phyloP scores from a whole-genome alignment of 2,888 invertebrate species.

The Cataglyphis livida region DNA sequence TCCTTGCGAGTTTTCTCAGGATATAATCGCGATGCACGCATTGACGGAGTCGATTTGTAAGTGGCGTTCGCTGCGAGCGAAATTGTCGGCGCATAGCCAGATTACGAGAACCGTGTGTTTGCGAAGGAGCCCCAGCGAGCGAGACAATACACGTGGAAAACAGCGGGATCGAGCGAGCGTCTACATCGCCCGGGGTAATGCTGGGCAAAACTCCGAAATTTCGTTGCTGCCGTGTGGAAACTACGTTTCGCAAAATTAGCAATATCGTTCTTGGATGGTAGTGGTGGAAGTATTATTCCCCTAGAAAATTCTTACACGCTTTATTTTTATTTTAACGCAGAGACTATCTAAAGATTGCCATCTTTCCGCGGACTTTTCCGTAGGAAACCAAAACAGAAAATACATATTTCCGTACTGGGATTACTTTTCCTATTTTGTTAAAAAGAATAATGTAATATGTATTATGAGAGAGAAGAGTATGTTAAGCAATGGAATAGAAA shows the following conservation, averaged over 20 bases:
- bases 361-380: not conserved
- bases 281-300: not conserved
- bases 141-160: conserved; percentile 7
- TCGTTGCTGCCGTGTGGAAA: not conserved
- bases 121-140: not conserved
- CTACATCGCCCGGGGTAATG: not conserved
- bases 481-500: not conserved
- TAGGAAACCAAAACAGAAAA: not conserved
- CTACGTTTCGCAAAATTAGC: conserved; percentile 3
- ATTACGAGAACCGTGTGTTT: conserved; percentile 24
- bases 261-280: conserved; percentile 2
- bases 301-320: not conserved
- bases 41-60: not conserved
- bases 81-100: conserved; percentile 1
- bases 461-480: not conserved
- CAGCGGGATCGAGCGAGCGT: not conserved
- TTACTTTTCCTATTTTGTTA: not conserved
- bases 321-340: not conserved
- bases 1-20: not conserved
- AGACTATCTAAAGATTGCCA: not conserved
- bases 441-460: not conserved
- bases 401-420: not conserved
- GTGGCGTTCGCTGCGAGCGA: not conserved
- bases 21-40: conserved; percentile 28
- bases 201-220: not conserved